These are phyloP conservation scores for Bombus sibiricus DNA, from an alignment of 1,140 invertebrate species.

Conservation along the genomic window DNA sequence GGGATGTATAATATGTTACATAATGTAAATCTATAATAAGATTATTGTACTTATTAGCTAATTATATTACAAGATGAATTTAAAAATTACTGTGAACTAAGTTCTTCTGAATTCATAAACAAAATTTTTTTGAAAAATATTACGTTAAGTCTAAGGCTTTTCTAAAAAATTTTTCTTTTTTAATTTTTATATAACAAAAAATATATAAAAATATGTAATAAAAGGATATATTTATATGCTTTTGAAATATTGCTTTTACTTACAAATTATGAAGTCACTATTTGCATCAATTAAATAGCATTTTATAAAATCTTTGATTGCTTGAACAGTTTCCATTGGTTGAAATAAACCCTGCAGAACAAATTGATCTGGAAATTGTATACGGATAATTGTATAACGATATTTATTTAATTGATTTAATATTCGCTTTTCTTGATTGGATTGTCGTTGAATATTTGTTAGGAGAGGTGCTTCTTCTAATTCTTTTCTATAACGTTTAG, in stretches of 20 bases:
- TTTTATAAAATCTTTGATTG: conserved; percentile 88
- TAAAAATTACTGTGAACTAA: not conserved
- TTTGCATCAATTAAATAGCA: conserved; percentile 85
- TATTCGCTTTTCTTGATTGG: conserved; percentile 85
- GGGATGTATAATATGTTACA: not conserved
- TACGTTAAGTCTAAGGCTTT: not conserved
- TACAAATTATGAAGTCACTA: conserved; percentile 89
- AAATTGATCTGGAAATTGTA: conserved; percentile 91
- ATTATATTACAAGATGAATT: not conserved
- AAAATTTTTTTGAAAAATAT: conserved; percentile 2
- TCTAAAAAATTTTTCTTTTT: not conserved
- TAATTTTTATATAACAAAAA: no score
- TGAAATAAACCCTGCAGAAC: conserved; percentile 91
- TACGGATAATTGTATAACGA: conserved; percentile 88
- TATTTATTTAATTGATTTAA: conserved; percentile 86
- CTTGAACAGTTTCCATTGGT: conserved; percentile 86
- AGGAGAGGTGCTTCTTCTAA: conserved; percentile 87
- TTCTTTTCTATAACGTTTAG: conserved; percentile 85
- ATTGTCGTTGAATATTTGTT: conserved; percentile 85
- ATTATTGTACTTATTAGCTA: no score
- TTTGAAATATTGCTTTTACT: conserved; percentile 28
- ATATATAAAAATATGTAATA: not conserved
- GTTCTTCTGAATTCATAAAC: not conserved
- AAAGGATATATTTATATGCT: not conserved
- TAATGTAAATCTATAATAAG: not conserved